phyloP scores from a whole-genome alignment of 2,888 invertebrate species.

The Rhingia campestris region DNA sequence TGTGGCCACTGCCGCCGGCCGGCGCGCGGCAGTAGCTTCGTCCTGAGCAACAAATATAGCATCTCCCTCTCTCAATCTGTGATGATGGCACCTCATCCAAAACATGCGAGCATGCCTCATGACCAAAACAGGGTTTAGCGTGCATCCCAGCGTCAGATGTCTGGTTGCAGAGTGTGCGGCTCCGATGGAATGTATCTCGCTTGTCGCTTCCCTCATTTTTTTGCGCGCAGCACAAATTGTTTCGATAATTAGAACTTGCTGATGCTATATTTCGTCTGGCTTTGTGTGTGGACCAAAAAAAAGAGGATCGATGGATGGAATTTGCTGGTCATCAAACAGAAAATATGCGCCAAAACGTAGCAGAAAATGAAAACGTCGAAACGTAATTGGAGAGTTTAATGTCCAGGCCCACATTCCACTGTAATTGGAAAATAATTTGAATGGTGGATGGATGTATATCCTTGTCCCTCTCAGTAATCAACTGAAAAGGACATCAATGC shows the following conservation, averaged over 20 bases:
- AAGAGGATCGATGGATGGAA: constrained; percentile 41
- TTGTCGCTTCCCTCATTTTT: constrained; percentile 16
- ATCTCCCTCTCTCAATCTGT: not conserved
- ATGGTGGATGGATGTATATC: constrained; percentile 23
- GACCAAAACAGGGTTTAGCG: constrained; percentile 46
- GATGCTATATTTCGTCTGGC: constrained; percentile 45
- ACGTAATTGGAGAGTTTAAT: constrained; percentile 43
- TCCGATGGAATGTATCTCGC: constrained; percentile 49
- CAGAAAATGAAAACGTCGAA: constrained; percentile 23
- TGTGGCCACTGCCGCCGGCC: constrained; percentile 44
- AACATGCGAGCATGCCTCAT: constrained; percentile 49
- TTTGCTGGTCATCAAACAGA: constrained; percentile 49
- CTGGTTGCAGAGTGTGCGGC: constrained; percentile 38
- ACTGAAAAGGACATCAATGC: constrained; percentile 8
- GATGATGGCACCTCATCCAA: constrained; percentile 15
- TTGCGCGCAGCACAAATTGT: constrained; percentile 50
- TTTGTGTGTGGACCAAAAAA: not conserved
- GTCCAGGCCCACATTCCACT: constrained; percentile 60
- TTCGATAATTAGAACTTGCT: constrained; percentile 72
- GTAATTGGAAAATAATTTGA: constrained; percentile 73
- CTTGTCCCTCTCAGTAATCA: not conserved
- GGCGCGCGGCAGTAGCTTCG: constrained; percentile 4
- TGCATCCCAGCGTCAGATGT: constrained; percentile 48
- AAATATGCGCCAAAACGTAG: constrained; percentile 4
- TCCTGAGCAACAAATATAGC: constrained; percentile 57